Evolutionary conservation across 1,140 invertebrate genomes (phyloP), one percentile per base, ranked within the genome.

Genomic region (Macrobrachium rosenbergii): DNA sequence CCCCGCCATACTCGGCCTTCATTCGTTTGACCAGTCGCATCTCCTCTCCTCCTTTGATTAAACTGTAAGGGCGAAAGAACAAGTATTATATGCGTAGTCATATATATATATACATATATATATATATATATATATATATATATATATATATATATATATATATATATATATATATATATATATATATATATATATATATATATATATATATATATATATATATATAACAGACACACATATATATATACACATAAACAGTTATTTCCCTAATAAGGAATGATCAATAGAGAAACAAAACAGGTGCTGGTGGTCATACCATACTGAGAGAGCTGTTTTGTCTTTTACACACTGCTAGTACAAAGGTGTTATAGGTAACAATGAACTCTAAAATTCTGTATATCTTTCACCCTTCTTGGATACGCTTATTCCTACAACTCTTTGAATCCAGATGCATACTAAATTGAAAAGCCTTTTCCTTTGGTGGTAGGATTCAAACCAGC

Each of bases 1-100:
- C 85, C 7, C 85, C 85, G 12, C 85, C 85, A 17, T 87, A 87
- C 69, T 87, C 85, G 2, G 17, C 19, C 79, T 87, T 87, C 60
- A 64, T 87, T 37, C 78, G 67, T 67, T 87, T 87, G 52, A 87
- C 85, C 12, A 87, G 78, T 7, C 85, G 23, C 85, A 87, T 87
- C 67, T 87, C 85, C 69, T 87, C 85, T 11, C 85, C 85, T 59
- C 85, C 85, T 64, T 87, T 87, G 79, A 87, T 87, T 59, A 87
- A 75, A 21, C 85, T 87, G 85, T 17, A 23, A 45, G 45, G 58
- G 59, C 19, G 60, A 21, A 80, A n/a, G 63, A 37, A 37, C 17
- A 82, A 19, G 45, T 0, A 7, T 19, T 79, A 17, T 78, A 52
- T 78, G 43, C 5, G 45, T 78, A 58, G 17, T 43, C 62, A 62